A percentile compares a stretch with the other conserved stretches of the same genome.
Evolutionary conservation across 2,797 vertebrate species (phyloP).

Genomic region (Spatula clypeata): DNA sequence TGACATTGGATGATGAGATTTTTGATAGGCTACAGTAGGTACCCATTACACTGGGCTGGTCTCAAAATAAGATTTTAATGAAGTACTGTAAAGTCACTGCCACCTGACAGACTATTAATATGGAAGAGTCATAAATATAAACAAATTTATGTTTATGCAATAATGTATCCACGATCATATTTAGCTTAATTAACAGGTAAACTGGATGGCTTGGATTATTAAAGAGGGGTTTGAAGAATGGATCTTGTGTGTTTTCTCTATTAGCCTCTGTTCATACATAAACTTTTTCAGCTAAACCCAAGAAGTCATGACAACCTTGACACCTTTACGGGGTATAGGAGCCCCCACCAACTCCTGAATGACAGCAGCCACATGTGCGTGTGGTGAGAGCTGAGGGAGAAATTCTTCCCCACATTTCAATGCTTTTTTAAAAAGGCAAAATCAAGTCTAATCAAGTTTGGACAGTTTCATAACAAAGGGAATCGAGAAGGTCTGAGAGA

Average conservation of each 20-base stretch:
- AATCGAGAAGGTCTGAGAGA: background rate
- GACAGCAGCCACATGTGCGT: background rate
- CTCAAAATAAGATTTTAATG: background rate
- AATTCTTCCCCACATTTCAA: background rate
- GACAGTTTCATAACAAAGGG: background rate
- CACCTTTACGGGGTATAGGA: background rate
- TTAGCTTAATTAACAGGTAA: slow-evolving; percentile 13
- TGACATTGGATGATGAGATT: background rate
- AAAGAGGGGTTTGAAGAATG: background rate
- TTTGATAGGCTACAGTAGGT: background rate
- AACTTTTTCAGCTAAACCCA: background rate
- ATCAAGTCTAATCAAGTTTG: background rate
- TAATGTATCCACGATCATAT: background rate
- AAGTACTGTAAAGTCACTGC: background rate
- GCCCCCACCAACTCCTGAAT: background rate
- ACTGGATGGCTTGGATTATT: background rate
- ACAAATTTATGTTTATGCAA: slow-evolving; percentile 1
- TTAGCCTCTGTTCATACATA: background rate
- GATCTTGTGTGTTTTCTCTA: background rate
- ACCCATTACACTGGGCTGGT: background rate
- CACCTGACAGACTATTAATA: background rate
- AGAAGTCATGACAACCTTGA: background rate
- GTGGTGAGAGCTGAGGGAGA: background rate
- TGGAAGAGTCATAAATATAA: background rate
- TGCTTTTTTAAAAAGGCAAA: background rate